These are phyloP conservation scores for Gambusia yucatana DNA, from an alignment of 2,797 vertebrate genomes.

Conservation along the genomic window DNA sequence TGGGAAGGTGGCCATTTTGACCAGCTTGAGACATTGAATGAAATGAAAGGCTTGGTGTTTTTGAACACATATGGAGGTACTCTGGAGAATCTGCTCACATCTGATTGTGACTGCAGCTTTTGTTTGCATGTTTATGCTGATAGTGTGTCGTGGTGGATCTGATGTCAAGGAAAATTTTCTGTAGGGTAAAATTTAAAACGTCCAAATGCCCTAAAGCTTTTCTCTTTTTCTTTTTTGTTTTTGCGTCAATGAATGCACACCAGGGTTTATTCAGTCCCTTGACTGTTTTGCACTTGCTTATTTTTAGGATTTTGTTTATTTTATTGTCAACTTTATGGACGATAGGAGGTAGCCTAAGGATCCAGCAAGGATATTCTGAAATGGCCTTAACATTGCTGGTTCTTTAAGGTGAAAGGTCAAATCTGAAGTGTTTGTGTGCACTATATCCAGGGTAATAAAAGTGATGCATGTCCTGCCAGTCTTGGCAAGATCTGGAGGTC, in stretches of 20 bases:
- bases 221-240: background rate
- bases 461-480: background rate
- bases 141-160: background rate
- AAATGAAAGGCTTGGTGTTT: background rate
- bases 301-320: background rate
- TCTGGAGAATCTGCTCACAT: background rate
- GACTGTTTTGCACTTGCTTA: background rate
- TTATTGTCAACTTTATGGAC: background rate
- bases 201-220: background rate
- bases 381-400: too few relatives aligned
- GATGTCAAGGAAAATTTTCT: background rate
- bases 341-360: background rate
- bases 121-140: background rate
- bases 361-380: background rate
- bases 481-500: background rate
- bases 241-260: background rate
- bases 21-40: background rate
- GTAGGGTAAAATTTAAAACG: background rate
- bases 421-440: background rate
- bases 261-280: background rate
- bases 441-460: background rate
- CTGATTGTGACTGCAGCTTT: background rate
- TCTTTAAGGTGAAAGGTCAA: constrained; percentile 1
- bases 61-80: too few relatives aligned
- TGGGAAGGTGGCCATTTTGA: background rate